A percentile compares a stretch with the other conserved stretches of the same genome.
Conservation (phyloP, 2,888 invertebrate species). For the Mesoligia furuncula region DNA sequence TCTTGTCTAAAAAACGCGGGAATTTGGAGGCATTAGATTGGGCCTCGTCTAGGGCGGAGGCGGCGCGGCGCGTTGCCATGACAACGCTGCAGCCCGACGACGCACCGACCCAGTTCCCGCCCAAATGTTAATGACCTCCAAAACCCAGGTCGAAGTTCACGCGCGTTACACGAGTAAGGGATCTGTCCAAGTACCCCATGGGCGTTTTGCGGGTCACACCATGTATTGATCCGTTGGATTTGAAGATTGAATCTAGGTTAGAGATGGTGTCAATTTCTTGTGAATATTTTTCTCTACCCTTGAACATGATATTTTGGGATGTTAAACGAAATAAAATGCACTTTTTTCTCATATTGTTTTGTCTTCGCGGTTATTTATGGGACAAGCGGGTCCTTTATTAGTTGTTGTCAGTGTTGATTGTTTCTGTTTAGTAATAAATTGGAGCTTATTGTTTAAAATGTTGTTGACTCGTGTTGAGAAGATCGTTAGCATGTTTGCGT, state of each 20-base stretch:
- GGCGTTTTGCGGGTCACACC: slow-evolving; percentile 85
- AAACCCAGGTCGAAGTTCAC: slow-evolving; percentile 90
- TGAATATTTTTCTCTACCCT: slow-evolving; percentile 55
- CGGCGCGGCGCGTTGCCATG: slow-evolving; percentile 78
- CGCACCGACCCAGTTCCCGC: slow-evolving; percentile 87
- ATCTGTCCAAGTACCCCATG: slow-evolving; percentile 81
- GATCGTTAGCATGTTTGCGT: slow-evolving; percentile 52
- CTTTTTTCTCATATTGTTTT: slow-evolving; percentile 51
- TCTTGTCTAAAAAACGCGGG: slow-evolving; percentile 67
- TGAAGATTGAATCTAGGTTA: slow-evolving; percentile 86
- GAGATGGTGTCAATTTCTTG: slow-evolving; percentile 70
- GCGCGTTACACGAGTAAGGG: slow-evolving; percentile 87
- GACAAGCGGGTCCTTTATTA: slow-evolving; percentile 59
- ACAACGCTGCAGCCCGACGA: slow-evolving; percentile 83
- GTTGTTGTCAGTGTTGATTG: slow-evolving; percentile 46
- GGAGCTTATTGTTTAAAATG: slow-evolving; percentile 59
- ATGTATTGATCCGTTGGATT: slow-evolving; percentile 86
- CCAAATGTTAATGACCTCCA: slow-evolving; percentile 91
- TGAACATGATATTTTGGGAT: slow-evolving; percentile 61
- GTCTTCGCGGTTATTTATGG: slow-evolving; percentile 62
- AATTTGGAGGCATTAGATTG: slow-evolving; percentile 69
- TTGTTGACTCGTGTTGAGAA: slow-evolving; percentile 46
- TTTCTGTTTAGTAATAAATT: slow-evolving; percentile 64
- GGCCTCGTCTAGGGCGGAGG: slow-evolving; percentile 72
- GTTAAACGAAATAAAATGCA: slow-evolving; percentile 32